phyloP scores from a whole-genome alignment of 1,140 invertebrate genomes.

The Lasaia peninsularis region DNA sequence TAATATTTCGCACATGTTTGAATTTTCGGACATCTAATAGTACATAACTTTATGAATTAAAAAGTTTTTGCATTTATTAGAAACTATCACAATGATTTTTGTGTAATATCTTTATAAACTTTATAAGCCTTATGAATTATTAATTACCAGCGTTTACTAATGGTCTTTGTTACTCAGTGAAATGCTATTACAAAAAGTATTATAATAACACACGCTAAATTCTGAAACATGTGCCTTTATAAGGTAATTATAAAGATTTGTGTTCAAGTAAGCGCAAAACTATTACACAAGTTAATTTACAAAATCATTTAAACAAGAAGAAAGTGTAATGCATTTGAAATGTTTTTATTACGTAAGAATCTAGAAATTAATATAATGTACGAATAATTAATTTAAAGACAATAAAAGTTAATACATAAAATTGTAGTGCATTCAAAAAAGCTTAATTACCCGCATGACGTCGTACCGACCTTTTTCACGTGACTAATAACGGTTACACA shows the following conservation, averaged over 20 bases:
- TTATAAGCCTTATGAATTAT: not conserved
- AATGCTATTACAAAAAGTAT: not conserved
- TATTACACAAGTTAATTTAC: not conserved
- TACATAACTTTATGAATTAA: too few relatives aligned
- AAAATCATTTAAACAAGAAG: not conserved
- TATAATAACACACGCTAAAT: not conserved
- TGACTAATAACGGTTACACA: conserved; percentile 30
- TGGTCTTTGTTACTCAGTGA: not conserved
- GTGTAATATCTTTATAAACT: too few relatives aligned
- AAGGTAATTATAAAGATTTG: not conserved
- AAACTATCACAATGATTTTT: too few relatives aligned
- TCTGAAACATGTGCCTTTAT: too few relatives aligned
- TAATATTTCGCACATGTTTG: too few relatives aligned
- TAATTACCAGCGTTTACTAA: not conserved
- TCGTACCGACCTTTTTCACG: conserved; percentile 25
- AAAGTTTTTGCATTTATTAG: too few relatives aligned
- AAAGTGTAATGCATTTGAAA: not conserved
- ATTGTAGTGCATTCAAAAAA: conserved; percentile 21
- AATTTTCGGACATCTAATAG: too few relatives aligned
- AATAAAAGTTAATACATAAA: conserved; percentile 12
- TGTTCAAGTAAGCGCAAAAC: not conserved
- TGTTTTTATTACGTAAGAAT: not conserved
- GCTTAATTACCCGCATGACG: too few relatives aligned
- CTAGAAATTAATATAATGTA: not conserved
- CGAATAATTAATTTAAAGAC: not conserved